Conservation (phyloP, 2,113 vertebrate genomes). For the Craseonycteris thonglongyai region DNA sequence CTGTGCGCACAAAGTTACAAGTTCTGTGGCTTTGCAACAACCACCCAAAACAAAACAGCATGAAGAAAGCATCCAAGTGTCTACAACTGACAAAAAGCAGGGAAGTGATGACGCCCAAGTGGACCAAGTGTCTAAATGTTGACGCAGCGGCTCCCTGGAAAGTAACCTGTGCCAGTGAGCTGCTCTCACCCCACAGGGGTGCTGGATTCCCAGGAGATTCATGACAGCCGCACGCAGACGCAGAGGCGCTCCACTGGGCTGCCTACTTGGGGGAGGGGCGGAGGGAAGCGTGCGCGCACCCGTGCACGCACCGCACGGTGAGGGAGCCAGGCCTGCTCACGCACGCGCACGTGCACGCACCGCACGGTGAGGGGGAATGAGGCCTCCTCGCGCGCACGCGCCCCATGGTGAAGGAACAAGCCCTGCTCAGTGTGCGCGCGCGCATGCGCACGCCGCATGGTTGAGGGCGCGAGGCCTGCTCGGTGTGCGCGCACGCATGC, state of each 20-base stretch:
- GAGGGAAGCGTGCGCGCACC: not conserved
- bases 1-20: fast-evolving
- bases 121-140: constrained; percentile 66
- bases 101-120: constrained; percentile 13
- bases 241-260: constrained; percentile 48
- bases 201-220: constrained; percentile 73
- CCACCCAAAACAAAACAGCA: constrained; percentile 37
- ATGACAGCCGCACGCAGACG: constrained; percentile 50
- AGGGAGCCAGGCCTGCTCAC: no score
- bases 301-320: fast-evolving
- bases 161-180: constrained; percentile 75
- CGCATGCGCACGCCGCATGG: fast-evolving
- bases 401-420: fast-evolving
- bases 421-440: not conserved
- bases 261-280: constrained; percentile 27
- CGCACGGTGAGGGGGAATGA: fast-evolving
- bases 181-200: constrained; percentile 65
- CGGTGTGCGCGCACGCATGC: not conserved
- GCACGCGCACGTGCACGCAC: fast-evolving
- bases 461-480: no score
- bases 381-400: not conserved
- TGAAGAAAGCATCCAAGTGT: not conserved
- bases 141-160: constrained; percentile 59
- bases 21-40: not conserved
- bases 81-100: not conserved